These are phyloP conservation scores for Hippoglossus stenolepis DNA, from an alignment of 2,113 vertebrate species.

Conservation along the genomic window DNA sequence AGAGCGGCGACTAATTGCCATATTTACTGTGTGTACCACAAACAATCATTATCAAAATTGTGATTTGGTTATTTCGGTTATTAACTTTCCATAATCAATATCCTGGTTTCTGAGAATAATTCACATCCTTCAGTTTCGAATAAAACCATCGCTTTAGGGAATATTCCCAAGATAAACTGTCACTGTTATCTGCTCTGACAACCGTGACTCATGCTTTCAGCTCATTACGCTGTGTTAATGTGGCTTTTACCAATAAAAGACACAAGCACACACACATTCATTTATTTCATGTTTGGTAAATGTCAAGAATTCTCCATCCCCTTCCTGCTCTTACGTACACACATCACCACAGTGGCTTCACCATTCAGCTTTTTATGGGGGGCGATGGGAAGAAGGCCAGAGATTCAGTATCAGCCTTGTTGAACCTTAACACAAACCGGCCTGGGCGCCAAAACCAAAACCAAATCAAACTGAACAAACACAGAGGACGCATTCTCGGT, in stretches of 20 bases:
- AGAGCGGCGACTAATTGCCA: too few relatives aligned
- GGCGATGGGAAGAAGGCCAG: background rate
- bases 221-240: background rate
- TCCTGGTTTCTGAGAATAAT: background rate
- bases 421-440: constrained; percentile 8
- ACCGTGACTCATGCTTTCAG: background rate
- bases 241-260: background rate
- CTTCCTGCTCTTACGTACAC: too few relatives aligned
- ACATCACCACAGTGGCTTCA: background rate
- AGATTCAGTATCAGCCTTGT: constrained; percentile 31
- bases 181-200: background rate
- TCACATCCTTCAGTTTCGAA: too few relatives aligned
- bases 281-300: too few relatives aligned
- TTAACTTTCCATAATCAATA: background rate
- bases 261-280: background rate
- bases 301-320: too few relatives aligned
- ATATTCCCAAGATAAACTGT: too few relatives aligned
- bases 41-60: background rate
- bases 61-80: background rate
- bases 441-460: constrained; percentile 7
- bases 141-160: too few relatives aligned
- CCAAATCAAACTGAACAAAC: constrained; percentile 47
- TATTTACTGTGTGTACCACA: background rate
- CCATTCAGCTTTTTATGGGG: too few relatives aligned
- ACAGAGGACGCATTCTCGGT: constrained; percentile 19